A percentile compares a stretch with the other conserved stretches of the same genome.
Evolutionary conservation across 2,113 vertebrate genomes (phyloP).

Genomic region (Sorex fumeus): DNA sequence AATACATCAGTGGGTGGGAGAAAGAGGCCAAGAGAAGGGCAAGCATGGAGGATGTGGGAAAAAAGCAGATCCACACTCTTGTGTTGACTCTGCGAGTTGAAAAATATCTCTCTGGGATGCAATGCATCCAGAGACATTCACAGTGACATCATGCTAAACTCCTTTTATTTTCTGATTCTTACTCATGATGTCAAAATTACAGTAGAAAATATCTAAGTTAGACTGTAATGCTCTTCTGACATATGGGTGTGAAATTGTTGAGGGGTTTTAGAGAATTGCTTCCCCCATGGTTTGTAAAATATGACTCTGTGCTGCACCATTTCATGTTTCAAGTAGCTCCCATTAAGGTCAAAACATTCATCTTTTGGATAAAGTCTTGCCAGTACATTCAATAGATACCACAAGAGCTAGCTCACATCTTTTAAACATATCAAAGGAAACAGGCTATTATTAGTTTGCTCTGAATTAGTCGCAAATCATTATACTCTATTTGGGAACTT

Average conservation of each 20-base stretch:
- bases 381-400: neutral
- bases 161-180: neutral
- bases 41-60: neutral
- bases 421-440: conserved; percentile 63
- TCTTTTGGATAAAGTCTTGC: conserved; percentile 37
- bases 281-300: neutral
- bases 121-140: neutral
- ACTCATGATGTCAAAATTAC: neutral
- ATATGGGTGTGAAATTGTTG: neutral
- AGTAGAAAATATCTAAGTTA: conserved; percentile 52
- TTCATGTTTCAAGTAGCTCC: conserved; percentile 32
- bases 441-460: conserved; percentile 47
- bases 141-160: neutral
- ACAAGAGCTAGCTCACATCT: neutral
- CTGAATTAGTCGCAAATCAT: conserved; percentile 75
- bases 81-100: neutral
- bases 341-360: conserved; percentile 23
- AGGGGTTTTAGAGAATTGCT: neutral
- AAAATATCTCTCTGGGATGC: neutral
- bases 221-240: conserved; percentile 32
- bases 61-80: neutral
- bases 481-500: conserved; percentile 73
- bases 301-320: neutral
- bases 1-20: too few species aligned
- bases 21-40: neutral